phyloP scores from a whole-genome alignment of 2,113 vertebrate species.

The Pyrgilauda ruficollis region DNA sequence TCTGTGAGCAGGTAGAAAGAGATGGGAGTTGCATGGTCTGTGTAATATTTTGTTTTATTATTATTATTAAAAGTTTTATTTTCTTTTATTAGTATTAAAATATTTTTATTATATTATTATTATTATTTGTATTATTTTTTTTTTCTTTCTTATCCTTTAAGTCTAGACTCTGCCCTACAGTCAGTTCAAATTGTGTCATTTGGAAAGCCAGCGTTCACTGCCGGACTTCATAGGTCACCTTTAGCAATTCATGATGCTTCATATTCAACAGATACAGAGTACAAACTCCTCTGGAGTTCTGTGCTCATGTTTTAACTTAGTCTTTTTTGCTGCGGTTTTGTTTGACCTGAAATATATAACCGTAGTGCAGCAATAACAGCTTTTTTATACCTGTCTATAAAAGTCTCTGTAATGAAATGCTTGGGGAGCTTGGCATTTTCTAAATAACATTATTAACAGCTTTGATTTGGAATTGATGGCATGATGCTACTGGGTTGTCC shows the following conservation, averaged over 20 bases:
- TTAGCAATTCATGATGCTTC: not conserved
- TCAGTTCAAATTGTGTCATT: not conserved
- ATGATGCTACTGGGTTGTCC: not conserved
- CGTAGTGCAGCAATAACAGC: constrained; percentile 3
- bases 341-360: not conserved
- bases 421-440: constrained; percentile 41
- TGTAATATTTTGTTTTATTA: not conserved
- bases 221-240: not conserved
- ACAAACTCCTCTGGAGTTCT: not conserved
- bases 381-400: constrained; percentile 31
- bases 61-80: not conserved
- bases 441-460: constrained; percentile 53
- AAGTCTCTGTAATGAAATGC: constrained; percentile 51
- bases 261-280: not conserved
- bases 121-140: not conserved
- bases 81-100: not conserved
- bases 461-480: constrained; percentile 53
- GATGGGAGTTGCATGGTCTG: not conserved
- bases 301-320: not conserved
- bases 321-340: not conserved
- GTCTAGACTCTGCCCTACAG: not conserved
- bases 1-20: not conserved
- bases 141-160: not conserved
- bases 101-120: not conserved
- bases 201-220: not conserved